Base-by-base conservation (phyloP, 2,888 invertebrate species). In the Heliconius aoede region DNA sequence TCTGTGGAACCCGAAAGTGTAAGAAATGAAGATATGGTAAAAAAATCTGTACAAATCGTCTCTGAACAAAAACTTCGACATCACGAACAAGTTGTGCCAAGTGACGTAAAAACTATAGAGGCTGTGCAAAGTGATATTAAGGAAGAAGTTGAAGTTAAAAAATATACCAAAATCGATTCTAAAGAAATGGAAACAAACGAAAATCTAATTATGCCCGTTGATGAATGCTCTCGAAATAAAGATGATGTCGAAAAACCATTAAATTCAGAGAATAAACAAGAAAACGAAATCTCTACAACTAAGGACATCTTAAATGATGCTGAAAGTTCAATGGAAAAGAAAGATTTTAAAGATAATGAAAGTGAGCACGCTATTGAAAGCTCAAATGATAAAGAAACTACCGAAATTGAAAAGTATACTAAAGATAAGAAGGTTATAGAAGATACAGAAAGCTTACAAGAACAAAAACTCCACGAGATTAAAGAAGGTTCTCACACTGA, bases 71-170 rank as follows among this genome's bases (percentile, higher is more conserved):
- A 21, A 8, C 26, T 26, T 68, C 4, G 26, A 68, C n/a, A n/a
- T n/a, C n/a, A n/a, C n/a, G n/a, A n/a, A n/a, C n/a, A n/a, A n/a
- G 28, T 24, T 46, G 4, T 36, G 9, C 3, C 58, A 61, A 64
- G 80, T 64, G 64, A 73, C 58, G 80, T 62, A 74, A 68, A 51
- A 62, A 46, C 60, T 73, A 26, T 55, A 21, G 73, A 36, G 2
- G 4, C 24, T 8, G 5, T 65, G 24, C 36, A 24, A 65, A 40
- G 36, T 24, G 7, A 65, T 65, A 40, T 65, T 24, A 65, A 40
- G 7, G 24, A 24, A 36, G 3, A 32, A 24, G 15, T 73, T 32
- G 78, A 80, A 80, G 18, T 46, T 18, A 76, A 64, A 74, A 78
- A 72, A 74, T 46, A 4, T 64, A 64, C 21, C 9, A 32, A 13